Evolutionary conservation across 2,797 vertebrate genomes (phyloP).

Genomic region (Nasua narica): DNA sequence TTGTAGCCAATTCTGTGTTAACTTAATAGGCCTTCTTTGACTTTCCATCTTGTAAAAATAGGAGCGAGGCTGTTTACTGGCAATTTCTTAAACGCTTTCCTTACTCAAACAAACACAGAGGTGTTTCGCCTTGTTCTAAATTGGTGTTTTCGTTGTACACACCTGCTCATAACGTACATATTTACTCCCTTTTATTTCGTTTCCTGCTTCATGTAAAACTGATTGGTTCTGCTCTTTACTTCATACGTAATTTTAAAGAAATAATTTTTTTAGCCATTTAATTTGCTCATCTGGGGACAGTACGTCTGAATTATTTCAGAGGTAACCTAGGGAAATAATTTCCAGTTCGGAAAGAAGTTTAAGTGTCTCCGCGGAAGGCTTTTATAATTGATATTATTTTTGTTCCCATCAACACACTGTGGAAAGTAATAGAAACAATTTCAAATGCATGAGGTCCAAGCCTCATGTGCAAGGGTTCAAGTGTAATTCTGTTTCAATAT

Average conservation of each 20-base stretch:
- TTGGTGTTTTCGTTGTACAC: not conserved
- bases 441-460: not conserved
- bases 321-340: not conserved
- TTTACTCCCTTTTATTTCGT: not conserved
- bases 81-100: not conserved
- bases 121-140: not conserved
- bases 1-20: not conserved
- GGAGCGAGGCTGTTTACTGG: not conserved
- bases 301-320: not conserved
- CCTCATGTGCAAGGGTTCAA: not conserved
- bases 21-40: not conserved
- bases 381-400: constrained; percentile 22
- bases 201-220: not conserved
- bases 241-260: not conserved
- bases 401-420: not conserved
- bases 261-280: not conserved
- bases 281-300: not conserved
- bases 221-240: not conserved
- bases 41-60: not conserved
- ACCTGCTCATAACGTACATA: not conserved
- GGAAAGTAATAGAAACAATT: not conserved
- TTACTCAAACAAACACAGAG: not conserved
- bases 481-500: constrained; percentile 32
- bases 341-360: not conserved
- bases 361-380: not conserved